Evolutionary conservation across 2,888 invertebrate species (phyloP).

Genomic region (Eugnorisma glareosa): DNA sequence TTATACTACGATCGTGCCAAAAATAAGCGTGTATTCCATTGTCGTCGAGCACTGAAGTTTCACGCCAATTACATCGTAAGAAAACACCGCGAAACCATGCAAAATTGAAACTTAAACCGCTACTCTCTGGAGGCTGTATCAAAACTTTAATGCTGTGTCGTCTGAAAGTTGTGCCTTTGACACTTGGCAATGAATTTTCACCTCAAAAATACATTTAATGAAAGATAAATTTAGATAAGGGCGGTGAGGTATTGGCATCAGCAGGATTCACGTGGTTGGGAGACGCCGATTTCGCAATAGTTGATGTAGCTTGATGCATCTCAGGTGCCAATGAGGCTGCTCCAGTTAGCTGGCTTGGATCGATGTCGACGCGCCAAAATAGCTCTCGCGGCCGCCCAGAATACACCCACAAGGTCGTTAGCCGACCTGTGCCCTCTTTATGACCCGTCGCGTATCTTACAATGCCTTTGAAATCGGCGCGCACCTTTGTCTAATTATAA

Average conservation of each 20-base stretch:
- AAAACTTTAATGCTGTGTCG: conserved; percentile 38
- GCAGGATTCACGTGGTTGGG: conserved; percentile 61
- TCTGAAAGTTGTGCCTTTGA: conserved; percentile 45
- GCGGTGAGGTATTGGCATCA: conserved; percentile 45
- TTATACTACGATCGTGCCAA: conserved; percentile 54
- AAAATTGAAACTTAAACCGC: conserved; percentile 56
- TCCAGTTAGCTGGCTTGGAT: conserved; percentile 82
- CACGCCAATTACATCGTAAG: conserved; percentile 57
- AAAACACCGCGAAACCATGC: conserved; percentile 45
- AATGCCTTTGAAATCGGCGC: conserved; percentile 71
- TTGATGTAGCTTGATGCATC: conserved; percentile 77
- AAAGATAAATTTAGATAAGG: conserved; percentile 44
- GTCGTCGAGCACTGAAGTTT: conserved; percentile 54
- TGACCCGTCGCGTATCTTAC: conserved; percentile 75
- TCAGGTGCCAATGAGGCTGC: conserved; percentile 86
- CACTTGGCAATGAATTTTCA: conserved; percentile 46
- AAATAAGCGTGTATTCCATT: conserved; percentile 58
- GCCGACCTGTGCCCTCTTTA: conserved; percentile 82
- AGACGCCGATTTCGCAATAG: conserved; percentile 80
- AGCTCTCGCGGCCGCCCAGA: conserved; percentile 81
- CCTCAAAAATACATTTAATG: conserved; percentile 20
- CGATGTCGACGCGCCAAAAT: conserved; percentile 85
- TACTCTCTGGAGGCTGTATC: conserved; percentile 42
- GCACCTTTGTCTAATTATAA: conserved; percentile 69
- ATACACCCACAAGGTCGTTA: conserved; percentile 83